Percentiles rank a stretch among this genome's conserved stretches.
These are phyloP conservation scores for Chelon labrosus DNA, from an alignment of 2,797 vertebrate genomes.

Conservation along the genomic window DNA sequence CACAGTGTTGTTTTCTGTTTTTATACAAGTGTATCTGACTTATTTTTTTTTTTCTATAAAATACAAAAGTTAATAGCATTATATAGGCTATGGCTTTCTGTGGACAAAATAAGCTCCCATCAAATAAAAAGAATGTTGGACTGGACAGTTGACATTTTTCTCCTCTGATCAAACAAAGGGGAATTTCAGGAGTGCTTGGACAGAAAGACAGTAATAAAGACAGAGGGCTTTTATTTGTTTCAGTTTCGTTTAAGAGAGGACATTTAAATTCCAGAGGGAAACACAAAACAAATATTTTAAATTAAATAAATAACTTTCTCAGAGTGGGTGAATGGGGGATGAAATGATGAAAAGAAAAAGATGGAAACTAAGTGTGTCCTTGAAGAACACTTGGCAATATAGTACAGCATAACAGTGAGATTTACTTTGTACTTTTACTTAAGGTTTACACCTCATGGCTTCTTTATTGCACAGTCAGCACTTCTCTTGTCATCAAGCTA, in stretches of 20 bases:
- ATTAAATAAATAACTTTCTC: slow-evolving; percentile 16
- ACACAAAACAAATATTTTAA: slow-evolving; percentile 12
- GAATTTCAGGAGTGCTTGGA: slow-evolving; percentile 1
- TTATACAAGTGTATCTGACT: no score
- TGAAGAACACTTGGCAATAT: not conserved
- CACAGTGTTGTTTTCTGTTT: no score
- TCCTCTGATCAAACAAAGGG: slow-evolving; percentile 4
- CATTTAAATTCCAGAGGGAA: slow-evolving; percentile 27
- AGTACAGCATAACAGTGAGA: not conserved
- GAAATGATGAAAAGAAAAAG: not conserved
- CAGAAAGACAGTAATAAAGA: slow-evolving; percentile 6
- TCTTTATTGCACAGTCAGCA: no score
- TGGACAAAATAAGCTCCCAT: no score
- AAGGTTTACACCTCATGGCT: not conserved
- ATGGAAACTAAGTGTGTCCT: not conserved
- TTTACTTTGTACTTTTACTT: not conserved
- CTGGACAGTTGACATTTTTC: slow-evolving; percentile 4
- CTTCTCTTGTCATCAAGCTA: no score
- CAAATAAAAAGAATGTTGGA: no score
- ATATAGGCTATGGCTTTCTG: no score
- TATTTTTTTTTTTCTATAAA: no score
- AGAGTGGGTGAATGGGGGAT: not conserved
- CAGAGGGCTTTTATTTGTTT: slow-evolving; percentile 3
- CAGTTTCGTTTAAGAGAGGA: slow-evolving; percentile 11
- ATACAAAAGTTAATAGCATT: no score